A percentile compares a stretch with the other conserved stretches of the same genome.
Evolutionary conservation across 2,797 vertebrate genomes (phyloP).

Genomic region (Spheniscus humboldti): DNA sequence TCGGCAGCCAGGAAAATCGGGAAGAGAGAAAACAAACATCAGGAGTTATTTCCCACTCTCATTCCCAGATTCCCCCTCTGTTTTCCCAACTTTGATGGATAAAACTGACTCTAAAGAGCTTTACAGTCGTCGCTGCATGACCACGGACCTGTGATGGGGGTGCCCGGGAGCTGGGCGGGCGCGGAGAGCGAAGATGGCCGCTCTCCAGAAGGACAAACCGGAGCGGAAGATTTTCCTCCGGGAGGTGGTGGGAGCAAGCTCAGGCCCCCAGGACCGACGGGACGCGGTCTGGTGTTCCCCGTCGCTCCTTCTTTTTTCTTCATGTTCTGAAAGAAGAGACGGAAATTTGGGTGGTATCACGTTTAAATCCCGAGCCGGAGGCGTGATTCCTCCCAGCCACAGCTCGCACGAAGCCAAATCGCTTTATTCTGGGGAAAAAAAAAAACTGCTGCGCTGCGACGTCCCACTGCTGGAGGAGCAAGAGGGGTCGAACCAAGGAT

Average conservation of each 20-base stretch:
- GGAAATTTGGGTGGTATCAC: neutral
- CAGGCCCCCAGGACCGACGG: conserved; percentile 49
- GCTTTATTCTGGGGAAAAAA: neutral
- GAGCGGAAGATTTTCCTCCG: conserved; percentile 70
- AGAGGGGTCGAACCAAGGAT: neutral
- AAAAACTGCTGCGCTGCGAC: rapidly evolving
- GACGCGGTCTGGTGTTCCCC: conserved; percentile 71
- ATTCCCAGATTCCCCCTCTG: neutral
- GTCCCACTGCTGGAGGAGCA: neutral
- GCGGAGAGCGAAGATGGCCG: neutral
- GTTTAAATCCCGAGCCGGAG: rapidly evolving
- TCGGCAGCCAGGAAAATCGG: neutral
- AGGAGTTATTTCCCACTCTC: neutral
- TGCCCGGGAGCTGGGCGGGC: neutral
- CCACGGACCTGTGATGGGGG: conserved; percentile 75
- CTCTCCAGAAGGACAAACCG: conserved; percentile 61
- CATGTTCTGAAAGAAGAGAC: conserved; percentile 76
- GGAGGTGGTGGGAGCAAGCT: conserved; percentile 88
- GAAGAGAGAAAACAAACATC: neutral
- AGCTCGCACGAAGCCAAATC: rapidly evolving
- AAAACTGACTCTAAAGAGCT: neutral
- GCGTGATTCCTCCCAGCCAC: rapidly evolving
- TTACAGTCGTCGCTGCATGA: rapidly evolving
- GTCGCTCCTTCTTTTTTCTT: conserved; percentile 86
- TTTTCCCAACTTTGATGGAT: neutral